Conservation (phyloP, 2,113 vertebrate genomes). For the Tragelaphus imberbis region DNA sequence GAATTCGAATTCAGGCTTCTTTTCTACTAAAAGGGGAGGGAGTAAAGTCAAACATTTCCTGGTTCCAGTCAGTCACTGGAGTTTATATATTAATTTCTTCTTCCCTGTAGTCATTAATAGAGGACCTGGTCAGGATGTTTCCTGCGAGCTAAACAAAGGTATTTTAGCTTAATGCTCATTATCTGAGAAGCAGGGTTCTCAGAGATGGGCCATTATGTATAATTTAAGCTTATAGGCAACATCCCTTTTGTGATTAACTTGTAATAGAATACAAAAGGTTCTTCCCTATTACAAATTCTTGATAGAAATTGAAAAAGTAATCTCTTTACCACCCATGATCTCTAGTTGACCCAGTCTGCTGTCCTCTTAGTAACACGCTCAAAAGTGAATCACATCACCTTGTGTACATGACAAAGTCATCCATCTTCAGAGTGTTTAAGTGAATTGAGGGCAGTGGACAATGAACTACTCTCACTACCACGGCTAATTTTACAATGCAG, state of each 20-base stretch:
- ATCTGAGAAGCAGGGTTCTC: background rate
- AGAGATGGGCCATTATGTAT: background rate
- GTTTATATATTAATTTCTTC: background rate
- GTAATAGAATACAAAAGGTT: background rate
- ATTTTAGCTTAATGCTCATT: background rate
- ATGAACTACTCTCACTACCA: background rate
- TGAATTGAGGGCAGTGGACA: background rate
- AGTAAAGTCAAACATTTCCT: background rate
- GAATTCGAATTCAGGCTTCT: background rate
- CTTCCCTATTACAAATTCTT: background rate
- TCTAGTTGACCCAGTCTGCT: background rate
- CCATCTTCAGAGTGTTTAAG: background rate
- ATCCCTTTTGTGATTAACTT: background rate
- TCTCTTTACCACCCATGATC: background rate
- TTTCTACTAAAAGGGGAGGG: background rate
- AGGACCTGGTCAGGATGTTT: background rate
- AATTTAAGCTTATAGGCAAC: background rate
- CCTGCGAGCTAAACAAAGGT: background rate
- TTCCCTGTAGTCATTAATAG: background rate
- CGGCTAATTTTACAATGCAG: background rate
- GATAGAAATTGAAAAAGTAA: background rate
- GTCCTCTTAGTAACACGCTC: background rate
- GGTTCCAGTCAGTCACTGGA: background rate
- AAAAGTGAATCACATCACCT: background rate
- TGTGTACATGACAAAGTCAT: background rate